These are phyloP conservation scores for Cantharis flavilabris DNA, from an alignment of 2,888 invertebrate species.

Conservation along the genomic window DNA sequence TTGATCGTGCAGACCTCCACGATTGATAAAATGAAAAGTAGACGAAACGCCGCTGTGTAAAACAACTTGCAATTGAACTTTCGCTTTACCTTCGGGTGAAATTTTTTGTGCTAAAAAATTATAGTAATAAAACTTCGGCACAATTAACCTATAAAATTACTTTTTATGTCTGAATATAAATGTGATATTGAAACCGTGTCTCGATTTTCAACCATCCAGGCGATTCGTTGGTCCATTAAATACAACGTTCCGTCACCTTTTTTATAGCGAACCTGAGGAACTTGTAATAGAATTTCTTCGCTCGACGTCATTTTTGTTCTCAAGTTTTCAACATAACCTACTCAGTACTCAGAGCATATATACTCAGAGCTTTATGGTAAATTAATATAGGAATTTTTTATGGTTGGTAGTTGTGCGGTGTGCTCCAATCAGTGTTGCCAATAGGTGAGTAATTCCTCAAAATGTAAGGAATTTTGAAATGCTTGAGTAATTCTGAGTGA, in stretches of 20 bases:
- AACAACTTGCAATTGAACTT: constrained; percentile 96
- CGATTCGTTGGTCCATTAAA: constrained; percentile 93
- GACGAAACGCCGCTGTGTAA: constrained; percentile 92
- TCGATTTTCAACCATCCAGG: constrained; percentile 93
- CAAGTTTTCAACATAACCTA: neutral
- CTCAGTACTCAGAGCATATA: no score
- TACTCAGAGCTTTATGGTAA: no score
- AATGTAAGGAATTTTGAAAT: no score
- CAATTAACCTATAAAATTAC: constrained; percentile 59
- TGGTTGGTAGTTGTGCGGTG: no score
- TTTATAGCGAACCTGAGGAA: constrained; percentile 90
- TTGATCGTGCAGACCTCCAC: constrained; percentile 80
- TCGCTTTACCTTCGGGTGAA: constrained; percentile 94
- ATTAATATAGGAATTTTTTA: no score
- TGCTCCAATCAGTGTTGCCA: no score
- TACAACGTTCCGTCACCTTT: constrained; percentile 96
- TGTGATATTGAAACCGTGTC: constrained; percentile 93
- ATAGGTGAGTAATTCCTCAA: no score
- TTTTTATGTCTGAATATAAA: constrained; percentile 94
- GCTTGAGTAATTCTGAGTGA: no score
- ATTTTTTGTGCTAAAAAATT: constrained; percentile 78
- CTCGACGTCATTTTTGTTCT: constrained; percentile 77
- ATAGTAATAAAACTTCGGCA: neutral
- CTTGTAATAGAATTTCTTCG: constrained; percentile 93
- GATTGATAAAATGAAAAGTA: constrained; percentile 96